phyloP scores from a whole-genome alignment of 2,888 invertebrate genomes.

The Tyria jacobaeae region DNA sequence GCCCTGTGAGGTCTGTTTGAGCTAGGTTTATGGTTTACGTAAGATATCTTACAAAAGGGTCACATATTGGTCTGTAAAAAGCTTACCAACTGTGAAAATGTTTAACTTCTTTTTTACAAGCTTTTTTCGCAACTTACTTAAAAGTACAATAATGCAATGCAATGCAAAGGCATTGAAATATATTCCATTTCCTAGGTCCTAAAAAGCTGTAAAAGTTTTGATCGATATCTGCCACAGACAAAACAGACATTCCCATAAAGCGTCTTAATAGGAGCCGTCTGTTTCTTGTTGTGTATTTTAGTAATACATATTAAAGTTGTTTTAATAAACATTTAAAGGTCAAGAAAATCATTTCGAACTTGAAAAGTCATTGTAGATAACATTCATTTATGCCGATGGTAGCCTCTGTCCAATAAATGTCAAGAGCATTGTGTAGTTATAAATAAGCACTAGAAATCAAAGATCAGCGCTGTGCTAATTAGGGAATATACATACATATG shows the following conservation, averaged over 20 bases:
- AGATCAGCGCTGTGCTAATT: background rate
- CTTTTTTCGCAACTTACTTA: too few relatives aligned
- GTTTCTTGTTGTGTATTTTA: constrained; percentile 9
- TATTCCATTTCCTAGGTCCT: too few relatives aligned
- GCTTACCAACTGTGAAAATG: too few relatives aligned
- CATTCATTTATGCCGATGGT: constrained; percentile 1
- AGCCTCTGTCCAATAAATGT: constrained; percentile 2
- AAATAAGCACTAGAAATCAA: background rate
- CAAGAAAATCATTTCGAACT: constrained; percentile 10
- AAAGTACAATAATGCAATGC: too few relatives aligned
- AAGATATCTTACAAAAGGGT: too few relatives aligned
- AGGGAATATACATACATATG: background rate
- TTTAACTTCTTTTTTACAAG: too few relatives aligned
- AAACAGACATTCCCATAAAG: constrained; percentile 11
- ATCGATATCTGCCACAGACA: background rate
- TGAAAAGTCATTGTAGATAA: constrained; percentile 2
- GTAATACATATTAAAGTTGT: background rate
- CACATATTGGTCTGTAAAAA: too few relatives aligned
- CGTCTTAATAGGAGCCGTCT: constrained; percentile 10
- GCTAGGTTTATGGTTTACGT: too few relatives aligned
- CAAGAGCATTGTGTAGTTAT: constrained; percentile 4
- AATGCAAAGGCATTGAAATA: too few relatives aligned
- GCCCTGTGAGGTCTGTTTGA: too few relatives aligned
- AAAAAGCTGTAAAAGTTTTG: too few relatives aligned
- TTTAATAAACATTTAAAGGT: constrained; percentile 1